phyloP scores from a whole-genome alignment of 2,888 invertebrate species.

The Mythimna albipuncta region DNA sequence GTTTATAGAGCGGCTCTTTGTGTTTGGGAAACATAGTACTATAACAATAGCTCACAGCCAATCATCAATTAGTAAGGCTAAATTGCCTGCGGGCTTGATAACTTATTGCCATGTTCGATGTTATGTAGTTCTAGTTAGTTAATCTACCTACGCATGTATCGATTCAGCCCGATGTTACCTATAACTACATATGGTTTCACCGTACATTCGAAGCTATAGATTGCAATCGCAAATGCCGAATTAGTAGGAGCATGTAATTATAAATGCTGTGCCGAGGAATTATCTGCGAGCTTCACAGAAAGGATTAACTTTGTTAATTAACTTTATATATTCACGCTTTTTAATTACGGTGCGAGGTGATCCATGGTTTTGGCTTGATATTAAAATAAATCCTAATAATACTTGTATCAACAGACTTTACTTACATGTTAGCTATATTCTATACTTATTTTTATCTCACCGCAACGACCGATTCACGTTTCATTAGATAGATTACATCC shows the following conservation, averaged over 20 bases:
- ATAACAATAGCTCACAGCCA: constrained; percentile 29
- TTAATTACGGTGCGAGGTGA: constrained; percentile 1
- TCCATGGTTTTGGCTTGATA: constrained; percentile 5
- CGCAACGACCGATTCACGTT: constrained; percentile 6
- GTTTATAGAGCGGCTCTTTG: not conserved
- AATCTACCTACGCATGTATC: constrained; percentile 27
- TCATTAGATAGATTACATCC: constrained; percentile 20
- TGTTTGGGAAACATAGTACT: constrained; percentile 19
- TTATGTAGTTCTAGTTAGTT: constrained; percentile 22
- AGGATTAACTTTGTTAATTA: constrained; percentile 26
- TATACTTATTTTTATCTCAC: not conserved
- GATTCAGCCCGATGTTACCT: constrained; percentile 25
- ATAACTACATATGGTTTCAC: constrained; percentile 11
- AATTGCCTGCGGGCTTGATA: constrained; percentile 40
- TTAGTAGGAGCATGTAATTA: constrained; percentile 42
- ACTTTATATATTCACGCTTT: constrained; percentile 30
- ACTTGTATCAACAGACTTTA: not conserved
- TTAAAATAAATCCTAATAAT: constrained; percentile 1
- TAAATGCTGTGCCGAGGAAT: constrained; percentile 24
- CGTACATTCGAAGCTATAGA: constrained; percentile 20
- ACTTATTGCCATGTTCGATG: constrained; percentile 35
- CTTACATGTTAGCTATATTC: no score
- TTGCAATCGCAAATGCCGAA: constrained; percentile 24
- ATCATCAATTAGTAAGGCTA: constrained; percentile 51
- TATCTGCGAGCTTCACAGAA: constrained; percentile 6